phyloP scores from a whole-genome alignment of 1,140 invertebrate genomes.

The Aphis gossypii region DNA sequence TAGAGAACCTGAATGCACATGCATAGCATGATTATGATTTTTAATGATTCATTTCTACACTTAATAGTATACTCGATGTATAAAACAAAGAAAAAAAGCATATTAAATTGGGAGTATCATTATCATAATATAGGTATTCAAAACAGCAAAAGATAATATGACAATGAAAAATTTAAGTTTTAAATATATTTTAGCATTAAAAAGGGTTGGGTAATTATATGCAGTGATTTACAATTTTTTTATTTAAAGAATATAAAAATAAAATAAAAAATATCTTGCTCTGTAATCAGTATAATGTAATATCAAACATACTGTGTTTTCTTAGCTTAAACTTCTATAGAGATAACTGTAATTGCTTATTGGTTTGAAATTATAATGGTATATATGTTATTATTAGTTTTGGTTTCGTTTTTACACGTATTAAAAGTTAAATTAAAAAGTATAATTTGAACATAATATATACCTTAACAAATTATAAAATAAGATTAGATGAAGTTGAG shows the following conservation, averaged over 20 bases:
- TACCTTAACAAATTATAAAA: background rate
- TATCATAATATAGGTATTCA: background rate
- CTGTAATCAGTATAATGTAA: too few relatives aligned
- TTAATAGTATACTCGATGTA: background rate
- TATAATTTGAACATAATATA: background rate
- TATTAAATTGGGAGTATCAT: background rate
- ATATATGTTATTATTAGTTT: background rate
- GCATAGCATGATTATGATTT: background rate
- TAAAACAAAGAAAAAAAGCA: background rate
- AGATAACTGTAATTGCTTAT: too few relatives aligned
- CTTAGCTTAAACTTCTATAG: too few relatives aligned
- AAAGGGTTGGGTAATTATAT: too few relatives aligned
- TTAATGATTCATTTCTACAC: background rate
- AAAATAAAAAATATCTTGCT: too few relatives aligned
- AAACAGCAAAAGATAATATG: too few relatives aligned
- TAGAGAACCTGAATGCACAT: background rate
- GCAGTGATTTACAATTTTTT: too few relatives aligned
- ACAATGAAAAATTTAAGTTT: too few relatives aligned
- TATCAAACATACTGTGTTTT: too few relatives aligned
- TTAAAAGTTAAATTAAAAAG: background rate
- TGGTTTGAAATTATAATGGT: too few relatives aligned
- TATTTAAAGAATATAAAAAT: too few relatives aligned
- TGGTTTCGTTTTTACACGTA: background rate
- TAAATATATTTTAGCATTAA: too few relatives aligned
- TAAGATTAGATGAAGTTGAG: background rate